A percentile compares a stretch with the other conserved stretches of the same genome.
Conservation (phyloP, 2,888 invertebrate genomes). For the Erebia epiphron region DNA sequence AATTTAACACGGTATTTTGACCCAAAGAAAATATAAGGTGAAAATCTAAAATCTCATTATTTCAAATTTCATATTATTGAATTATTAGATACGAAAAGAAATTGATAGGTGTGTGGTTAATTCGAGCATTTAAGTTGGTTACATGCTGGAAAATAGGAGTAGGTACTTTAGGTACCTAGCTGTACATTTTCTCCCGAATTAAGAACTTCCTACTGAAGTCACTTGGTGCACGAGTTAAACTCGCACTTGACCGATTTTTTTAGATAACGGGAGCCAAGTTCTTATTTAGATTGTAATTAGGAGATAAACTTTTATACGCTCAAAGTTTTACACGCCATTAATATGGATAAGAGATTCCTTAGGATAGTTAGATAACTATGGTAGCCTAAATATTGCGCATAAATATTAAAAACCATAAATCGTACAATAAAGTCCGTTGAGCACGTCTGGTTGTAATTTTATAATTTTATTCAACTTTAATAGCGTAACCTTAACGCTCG, state of each 20-base stretch:
- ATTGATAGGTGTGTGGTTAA: too few species aligned
- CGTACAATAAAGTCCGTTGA: neutral
- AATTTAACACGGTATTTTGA: too few species aligned
- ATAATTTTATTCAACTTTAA: neutral
- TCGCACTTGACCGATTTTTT: constrained; percentile 16
- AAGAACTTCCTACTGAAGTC: too few species aligned
- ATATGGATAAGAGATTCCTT: constrained; percentile 20
- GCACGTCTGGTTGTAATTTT: neutral
- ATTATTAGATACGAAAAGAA: too few species aligned
- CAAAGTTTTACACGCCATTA: constrained; percentile 24
- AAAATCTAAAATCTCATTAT: too few species aligned
- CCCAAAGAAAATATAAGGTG: too few species aligned
- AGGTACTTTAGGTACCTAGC: too few species aligned
- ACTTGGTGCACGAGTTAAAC: neutral
- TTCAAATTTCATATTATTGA: too few species aligned
- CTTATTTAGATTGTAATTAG: constrained; percentile 40
- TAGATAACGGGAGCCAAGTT: constrained; percentile 39
- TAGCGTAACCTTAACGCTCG: too few species aligned
- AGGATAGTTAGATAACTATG: constrained; percentile 21
- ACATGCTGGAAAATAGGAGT: too few species aligned
- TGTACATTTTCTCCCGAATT: too few species aligned
- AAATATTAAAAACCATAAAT: constrained; percentile 17
- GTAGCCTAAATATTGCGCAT: constrained; percentile 9
- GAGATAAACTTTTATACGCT: constrained; percentile 36
- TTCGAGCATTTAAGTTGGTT: too few species aligned